Evolutionary conservation across 2,888 invertebrate species (phyloP).

Genomic region (Quadriops clusia): DNA sequence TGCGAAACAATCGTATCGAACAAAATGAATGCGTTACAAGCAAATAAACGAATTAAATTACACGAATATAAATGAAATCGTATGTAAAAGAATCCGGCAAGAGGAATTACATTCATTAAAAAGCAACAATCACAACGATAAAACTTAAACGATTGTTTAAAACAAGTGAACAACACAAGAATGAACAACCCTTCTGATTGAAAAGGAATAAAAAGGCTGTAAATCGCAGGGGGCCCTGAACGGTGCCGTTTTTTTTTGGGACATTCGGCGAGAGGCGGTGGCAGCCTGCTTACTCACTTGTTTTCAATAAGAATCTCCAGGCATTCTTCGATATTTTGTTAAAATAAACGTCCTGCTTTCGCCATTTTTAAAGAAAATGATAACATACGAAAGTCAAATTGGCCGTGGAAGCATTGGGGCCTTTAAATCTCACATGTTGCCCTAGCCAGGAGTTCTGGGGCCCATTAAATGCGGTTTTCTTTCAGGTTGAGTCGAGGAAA

Average conservation of each 20-base stretch:
- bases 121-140: too few relatives aligned
- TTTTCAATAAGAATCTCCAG: constrained; percentile 1
- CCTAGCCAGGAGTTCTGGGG: too few relatives aligned
- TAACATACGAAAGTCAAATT: constrained; percentile 9
- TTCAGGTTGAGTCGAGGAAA: constrained; percentile 7
- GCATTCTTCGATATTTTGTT: constrained; percentile 8
- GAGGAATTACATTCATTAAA: too few relatives aligned
- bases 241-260: too few relatives aligned
- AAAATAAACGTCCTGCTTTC: constrained; percentile 11
- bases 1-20: too few relatives aligned
- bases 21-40: too few relatives aligned
- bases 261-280: too few relatives aligned
- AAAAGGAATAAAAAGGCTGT: too few relatives aligned
- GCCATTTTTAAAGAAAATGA: constrained; percentile 14
- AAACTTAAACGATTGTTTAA: too few relatives aligned
- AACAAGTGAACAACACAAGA: too few relatives aligned
- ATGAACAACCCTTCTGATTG: too few relatives aligned
- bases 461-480: constrained; percentile 2
- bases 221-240: too few relatives aligned
- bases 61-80: neutral
- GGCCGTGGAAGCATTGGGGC: constrained; percentile 3
- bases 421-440: neutral
- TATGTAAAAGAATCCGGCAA: constrained; percentile 1
- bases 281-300: constrained; percentile 5
- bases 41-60: neutral